phyloP scores from a whole-genome alignment of 2,888 invertebrate genomes.

The Caenorhabditis sp. region DNA sequence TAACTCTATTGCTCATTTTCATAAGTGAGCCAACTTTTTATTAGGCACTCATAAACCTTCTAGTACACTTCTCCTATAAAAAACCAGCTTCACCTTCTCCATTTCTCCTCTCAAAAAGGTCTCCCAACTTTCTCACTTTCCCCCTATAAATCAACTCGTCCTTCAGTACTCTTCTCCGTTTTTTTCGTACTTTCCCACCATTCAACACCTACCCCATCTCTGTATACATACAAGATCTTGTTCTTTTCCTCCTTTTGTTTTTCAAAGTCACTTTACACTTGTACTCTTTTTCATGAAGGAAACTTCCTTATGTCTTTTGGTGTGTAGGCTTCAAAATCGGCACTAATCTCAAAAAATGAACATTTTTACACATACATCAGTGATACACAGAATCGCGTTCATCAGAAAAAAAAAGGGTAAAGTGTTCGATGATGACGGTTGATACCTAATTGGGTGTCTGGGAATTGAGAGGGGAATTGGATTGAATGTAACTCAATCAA shows the following conservation, averaged over 20 bases:
- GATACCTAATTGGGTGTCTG: not conserved
- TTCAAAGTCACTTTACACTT: conserved; percentile 9
- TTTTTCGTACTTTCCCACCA: not conserved
- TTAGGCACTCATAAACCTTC: too few relatives aligned
- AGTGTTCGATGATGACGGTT: not conserved
- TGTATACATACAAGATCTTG: conserved; percentile 1
- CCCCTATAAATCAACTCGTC: conserved; percentile 10
- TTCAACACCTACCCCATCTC: not conserved
- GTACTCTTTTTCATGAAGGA: not conserved
- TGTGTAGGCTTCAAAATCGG: too few relatives aligned
- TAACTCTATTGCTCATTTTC: too few relatives aligned
- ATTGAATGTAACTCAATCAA: too few relatives aligned
- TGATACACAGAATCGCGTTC: not conserved
- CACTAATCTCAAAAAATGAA: not conserved
- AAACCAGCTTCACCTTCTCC: too few relatives aligned
- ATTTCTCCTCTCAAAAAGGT: too few relatives aligned
- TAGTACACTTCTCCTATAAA: too few relatives aligned
- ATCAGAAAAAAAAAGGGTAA: conserved; percentile 1
- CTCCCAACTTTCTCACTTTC: not conserved
- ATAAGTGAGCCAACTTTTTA: too few relatives aligned
- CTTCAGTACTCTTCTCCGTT: not conserved
- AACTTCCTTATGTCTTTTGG: not conserved
- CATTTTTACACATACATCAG: not conserved
- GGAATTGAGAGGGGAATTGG: not conserved
- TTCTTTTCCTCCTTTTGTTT: not conserved